Evolutionary conservation across 2,797 vertebrate genomes (phyloP), one percentile per base, ranked within the genome.

Genomic region (Myotis findleyi): DNA sequence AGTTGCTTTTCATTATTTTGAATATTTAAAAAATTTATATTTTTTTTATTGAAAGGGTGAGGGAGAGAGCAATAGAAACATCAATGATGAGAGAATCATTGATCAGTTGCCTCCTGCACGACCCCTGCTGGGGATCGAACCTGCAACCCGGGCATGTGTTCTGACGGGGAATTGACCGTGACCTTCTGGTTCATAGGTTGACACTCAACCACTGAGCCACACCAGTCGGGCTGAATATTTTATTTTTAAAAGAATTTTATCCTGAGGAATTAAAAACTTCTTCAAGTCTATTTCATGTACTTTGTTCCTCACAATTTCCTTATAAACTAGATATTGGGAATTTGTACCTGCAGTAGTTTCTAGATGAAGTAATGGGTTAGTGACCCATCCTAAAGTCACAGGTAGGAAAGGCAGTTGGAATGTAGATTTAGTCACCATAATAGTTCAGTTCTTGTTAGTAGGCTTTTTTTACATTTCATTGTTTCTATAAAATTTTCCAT

Each of bases 1-100:
- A 13, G 25, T 92, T 86, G 33, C 20, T 94, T 96, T 79, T 69
- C 57, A 62, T 82, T 91, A 71, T 72, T 94, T 90, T 92, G 57
- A 89, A 41, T 88, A 62, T 57, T 91, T 93, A 25, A 25, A 59
- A 59, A 25, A 14, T n/a, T n/a, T 62, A 30, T 62, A 30, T 62
- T 62, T 62, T 62, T 62, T 62, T 62, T 30, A 30, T 62, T 62
- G 59, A 62, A 30, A 62, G 59, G 5, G 59, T 62, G 59, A 30
- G 27, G 27, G 59, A n/a, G 27, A n/a, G 59, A 62, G 59, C 12
- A 5, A 62, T 30, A 62, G 59, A 62, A 30, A 62, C 27, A 62
- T 62, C 59, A 62, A 62, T 30, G 59, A 27, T 62, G 59, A 62
- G 59, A 30, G 27, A 62, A 30, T 30, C 27, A 62, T 62, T 30